Conservation (phyloP, 2,888 invertebrate species). For the Rhodophaea formosa region DNA sequence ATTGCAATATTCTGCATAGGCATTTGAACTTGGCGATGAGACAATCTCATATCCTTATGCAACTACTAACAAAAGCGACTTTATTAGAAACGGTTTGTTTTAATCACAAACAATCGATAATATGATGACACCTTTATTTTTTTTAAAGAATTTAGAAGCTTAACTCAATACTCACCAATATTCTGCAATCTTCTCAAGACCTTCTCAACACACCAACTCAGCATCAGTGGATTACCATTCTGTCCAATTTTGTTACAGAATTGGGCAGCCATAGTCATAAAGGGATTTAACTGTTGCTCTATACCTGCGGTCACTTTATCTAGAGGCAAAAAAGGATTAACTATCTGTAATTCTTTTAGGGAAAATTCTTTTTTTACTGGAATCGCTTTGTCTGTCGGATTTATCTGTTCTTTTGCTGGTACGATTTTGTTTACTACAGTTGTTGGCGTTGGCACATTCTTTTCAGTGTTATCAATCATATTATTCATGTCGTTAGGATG, state of each 20-base stretch:
- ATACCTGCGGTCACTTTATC: constrained; percentile 7
- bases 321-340: not conserved
- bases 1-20: too few species aligned
- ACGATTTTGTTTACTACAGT: not conserved
- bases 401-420: not conserved
- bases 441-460: not conserved
- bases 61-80: too few species aligned
- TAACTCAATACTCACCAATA: constrained; percentile 50
- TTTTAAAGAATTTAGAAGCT: too few species aligned
- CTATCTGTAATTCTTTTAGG: constrained; percentile 13
- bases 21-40: too few species aligned
- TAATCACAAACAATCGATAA: too few species aligned
- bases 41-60: too few species aligned
- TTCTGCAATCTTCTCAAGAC: constrained; percentile 54
- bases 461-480: not conserved
- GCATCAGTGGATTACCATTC: constrained; percentile 44
- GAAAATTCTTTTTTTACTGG: not conserved
- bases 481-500: not conserved
- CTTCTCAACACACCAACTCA: constrained; percentile 69
- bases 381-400: not conserved
- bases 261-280: constrained; percentile 54
- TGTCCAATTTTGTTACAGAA: constrained; percentile 67
- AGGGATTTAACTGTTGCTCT: constrained; percentile 41
- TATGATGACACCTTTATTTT: too few species aligned
- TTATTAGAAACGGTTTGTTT: too few species aligned